Conservation (phyloP, 2,797 vertebrate species). For the Hapalemur alaotrensis region DNA sequence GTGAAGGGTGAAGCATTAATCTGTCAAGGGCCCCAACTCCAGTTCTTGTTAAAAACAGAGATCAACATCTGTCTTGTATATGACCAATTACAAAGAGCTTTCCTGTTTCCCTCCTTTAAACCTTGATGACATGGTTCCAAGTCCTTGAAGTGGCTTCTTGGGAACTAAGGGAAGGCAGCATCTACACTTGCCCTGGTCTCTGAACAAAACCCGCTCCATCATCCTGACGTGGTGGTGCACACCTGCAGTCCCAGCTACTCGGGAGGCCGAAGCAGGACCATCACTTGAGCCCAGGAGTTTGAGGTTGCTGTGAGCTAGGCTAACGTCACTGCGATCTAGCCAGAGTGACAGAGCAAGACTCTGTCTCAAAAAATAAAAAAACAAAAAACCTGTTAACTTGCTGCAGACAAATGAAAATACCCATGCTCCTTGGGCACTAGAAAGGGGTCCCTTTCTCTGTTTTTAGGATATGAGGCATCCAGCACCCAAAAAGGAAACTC, state of each 20-base stretch:
- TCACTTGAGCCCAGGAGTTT: neutral
- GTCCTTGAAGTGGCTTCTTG: neutral
- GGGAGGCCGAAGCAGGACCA: neutral
- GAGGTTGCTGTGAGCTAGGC: neutral
- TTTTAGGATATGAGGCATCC: neutral
- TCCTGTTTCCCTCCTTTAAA: neutral
- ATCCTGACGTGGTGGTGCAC: neutral
- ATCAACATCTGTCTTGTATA: neutral
- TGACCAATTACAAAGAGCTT: neutral
- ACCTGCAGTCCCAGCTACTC: neutral
- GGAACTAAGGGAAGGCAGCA: neutral
- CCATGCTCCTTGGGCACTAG: accelerated
- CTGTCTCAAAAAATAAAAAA: neutral
- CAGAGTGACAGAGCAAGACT: neutral
- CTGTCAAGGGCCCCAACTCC: neutral
- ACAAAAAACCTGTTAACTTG: neutral
- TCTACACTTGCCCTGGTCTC: neutral
- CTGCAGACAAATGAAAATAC: neutral
- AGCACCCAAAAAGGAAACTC: neutral
- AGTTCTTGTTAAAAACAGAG: neutral
- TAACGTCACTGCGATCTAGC: neutral
- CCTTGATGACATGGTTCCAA: too few species aligned
- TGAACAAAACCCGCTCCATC: neutral
- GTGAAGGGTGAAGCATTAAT: neutral
- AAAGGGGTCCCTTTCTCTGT: neutral